A percentile compares a stretch with the other conserved stretches of the same genome.
Evolutionary conservation across 1,140 invertebrate species (phyloP).

Genomic region (Bacillus rossius): DNA sequence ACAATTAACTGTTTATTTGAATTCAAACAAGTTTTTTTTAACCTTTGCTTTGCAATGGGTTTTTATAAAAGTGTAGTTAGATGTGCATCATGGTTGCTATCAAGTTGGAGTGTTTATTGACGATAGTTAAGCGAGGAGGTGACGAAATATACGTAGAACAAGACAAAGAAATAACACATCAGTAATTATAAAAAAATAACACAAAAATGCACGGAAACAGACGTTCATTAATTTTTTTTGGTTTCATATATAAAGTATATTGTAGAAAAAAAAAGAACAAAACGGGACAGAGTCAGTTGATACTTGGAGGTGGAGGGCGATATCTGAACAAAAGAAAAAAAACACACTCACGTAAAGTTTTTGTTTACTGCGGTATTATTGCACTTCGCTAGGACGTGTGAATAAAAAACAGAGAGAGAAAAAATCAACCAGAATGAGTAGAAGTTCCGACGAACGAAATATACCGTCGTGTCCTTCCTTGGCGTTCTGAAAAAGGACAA

Average conservation of each 20-base stretch:
- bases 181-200: conserved; percentile 4
- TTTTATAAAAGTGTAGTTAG: neutral
- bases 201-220: conserved; percentile 8
- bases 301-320: conserved; percentile 44
- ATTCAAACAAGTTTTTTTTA: neutral
- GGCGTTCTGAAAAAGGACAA: too few species aligned
- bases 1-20: conserved; percentile 8
- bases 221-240: neutral
- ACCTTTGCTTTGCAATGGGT: neutral
- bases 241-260: neutral
- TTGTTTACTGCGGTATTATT: neutral
- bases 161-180: conserved; percentile 12
- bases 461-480: too few species aligned
- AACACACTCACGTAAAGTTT: conserved; percentile 18
- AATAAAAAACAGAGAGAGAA: neutral
- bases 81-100: neutral
- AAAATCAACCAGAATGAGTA: neutral
- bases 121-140: conserved; percentile 15
- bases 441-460: too few species aligned
- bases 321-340: neutral
- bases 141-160: conserved; percentile 14
- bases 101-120: neutral
- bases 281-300: conserved; percentile 40
- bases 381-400: neutral
- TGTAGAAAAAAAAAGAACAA: neutral